Percentiles rank a stretch among this genome's conserved stretches.
Conservation (phyloP, 2,113 vertebrate genomes). For the Andinoacara biseriatus region DNA sequence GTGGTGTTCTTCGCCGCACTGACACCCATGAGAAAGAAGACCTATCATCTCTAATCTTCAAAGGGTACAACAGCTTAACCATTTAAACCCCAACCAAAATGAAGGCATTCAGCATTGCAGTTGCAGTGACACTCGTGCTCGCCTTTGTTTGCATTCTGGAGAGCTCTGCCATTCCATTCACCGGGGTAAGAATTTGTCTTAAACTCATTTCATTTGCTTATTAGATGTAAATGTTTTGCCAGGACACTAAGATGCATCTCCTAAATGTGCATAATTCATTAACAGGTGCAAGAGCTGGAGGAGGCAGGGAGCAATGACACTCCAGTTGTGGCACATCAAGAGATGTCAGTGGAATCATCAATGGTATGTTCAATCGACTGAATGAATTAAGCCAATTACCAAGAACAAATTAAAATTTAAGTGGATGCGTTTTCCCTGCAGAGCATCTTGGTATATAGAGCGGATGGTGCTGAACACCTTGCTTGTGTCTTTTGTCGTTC, state of each 20-base stretch:
- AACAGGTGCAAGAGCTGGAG: conserved; percentile 66
- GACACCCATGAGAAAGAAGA: conserved; percentile 64
- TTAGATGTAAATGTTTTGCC: conserved; percentile 57
- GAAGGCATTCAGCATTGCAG: conserved; percentile 77
- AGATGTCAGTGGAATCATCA: conserved; percentile 60
- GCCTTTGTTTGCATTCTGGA: conserved; percentile 72
- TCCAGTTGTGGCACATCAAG: conserved; percentile 60
- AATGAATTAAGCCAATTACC: conserved; percentile 71
- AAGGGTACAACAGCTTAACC: conserved; percentile 42
- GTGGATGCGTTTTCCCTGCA: conserved; percentile 55
- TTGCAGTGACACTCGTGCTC: conserved; percentile 76
- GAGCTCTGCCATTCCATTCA: conserved; percentile 67
- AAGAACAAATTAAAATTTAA: conserved; percentile 66
- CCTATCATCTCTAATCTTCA: conserved; percentile 38
- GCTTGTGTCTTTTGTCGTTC: conserved; percentile 33
- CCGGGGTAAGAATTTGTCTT: conserved; percentile 68
- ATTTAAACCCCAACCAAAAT: conserved; percentile 57
- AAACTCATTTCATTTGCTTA: conserved; percentile 36
- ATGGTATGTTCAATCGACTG: conserved; percentile 72
- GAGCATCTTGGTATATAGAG: conserved; percentile 21
- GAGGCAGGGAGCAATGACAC: conserved; percentile 63
- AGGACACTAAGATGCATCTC: conserved; percentile 28
- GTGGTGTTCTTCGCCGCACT: conserved; percentile 31
- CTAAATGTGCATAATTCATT: conserved; percentile 61
- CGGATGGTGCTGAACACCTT: conserved; percentile 30